These are phyloP conservation scores for Nothobranchius kuhntae DNA, from an alignment of 2,113 vertebrate genomes.

Conservation along the genomic window DNA sequence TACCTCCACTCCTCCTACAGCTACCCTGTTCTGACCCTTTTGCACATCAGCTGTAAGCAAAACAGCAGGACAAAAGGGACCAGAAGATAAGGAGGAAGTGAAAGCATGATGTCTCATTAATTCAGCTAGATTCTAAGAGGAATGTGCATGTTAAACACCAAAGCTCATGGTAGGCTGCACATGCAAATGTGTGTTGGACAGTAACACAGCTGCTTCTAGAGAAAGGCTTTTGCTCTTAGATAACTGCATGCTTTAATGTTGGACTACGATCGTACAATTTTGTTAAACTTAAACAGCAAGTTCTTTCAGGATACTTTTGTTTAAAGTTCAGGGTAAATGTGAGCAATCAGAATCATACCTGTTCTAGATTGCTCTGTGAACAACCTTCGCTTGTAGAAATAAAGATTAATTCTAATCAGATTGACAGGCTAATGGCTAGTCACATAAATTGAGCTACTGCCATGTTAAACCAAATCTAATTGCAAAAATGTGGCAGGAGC, in stretches of 20 bases:
- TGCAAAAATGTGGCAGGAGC: too few relatives aligned
- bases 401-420: too few relatives aligned
- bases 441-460: too few relatives aligned
- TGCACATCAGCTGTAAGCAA: too few relatives aligned
- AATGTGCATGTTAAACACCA: not conserved
- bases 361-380: not conserved
- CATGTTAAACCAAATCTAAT: too few relatives aligned
- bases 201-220: not conserved
- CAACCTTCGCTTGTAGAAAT: not conserved
- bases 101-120: not conserved
- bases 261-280: not conserved
- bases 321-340: too few relatives aligned
- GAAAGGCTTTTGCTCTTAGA: not conserved
- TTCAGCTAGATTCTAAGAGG: conserved; percentile 9
- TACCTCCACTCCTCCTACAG: too few relatives aligned
- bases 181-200: conserved; percentile 32
- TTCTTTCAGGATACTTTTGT: too few relatives aligned
- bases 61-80: not conserved
- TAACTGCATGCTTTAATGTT: not conserved
- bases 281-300: too few relatives aligned
- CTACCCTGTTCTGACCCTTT: not conserved
- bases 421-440: too few relatives aligned
- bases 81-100: conserved; percentile 22
- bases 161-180: not conserved
- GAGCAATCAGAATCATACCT: too few relatives aligned